Percentiles rank a stretch among this genome's conserved stretches.
These are phyloP conservation scores for Epicauta chinensis DNA, from an alignment of 1,140 invertebrate genomes.

Conservation along the genomic window DNA sequence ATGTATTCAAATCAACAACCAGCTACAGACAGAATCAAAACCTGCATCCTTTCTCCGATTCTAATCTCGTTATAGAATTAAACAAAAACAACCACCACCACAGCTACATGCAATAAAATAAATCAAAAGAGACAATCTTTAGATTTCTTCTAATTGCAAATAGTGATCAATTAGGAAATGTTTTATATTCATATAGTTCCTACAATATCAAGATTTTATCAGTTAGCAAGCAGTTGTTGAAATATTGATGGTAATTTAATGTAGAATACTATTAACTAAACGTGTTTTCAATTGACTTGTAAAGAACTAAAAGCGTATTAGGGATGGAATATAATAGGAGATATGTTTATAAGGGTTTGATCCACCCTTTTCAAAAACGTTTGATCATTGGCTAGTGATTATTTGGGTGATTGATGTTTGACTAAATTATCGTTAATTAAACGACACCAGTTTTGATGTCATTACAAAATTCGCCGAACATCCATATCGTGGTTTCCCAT, in stretches of 20 bases:
- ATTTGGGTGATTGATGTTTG: background rate
- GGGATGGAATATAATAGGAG: conserved; percentile 3
- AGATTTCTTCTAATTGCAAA: too few relatives aligned
- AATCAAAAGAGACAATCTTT: too few relatives aligned
- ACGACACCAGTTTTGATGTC: too few relatives aligned
- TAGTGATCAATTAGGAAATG: too few relatives aligned
- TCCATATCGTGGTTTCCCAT: too few relatives aligned
- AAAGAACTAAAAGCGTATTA: conserved; percentile 15
- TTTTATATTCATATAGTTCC: too few relatives aligned
- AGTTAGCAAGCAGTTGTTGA: too few relatives aligned
- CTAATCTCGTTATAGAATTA: conserved; percentile 10
- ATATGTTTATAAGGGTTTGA: conserved; percentile 13
- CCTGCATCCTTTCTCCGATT: conserved; percentile 48
- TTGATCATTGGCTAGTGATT: conserved; percentile 11
- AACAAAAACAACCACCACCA: too few relatives aligned
- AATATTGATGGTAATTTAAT: background rate
- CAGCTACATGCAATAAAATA: too few relatives aligned
- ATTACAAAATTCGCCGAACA: too few relatives aligned
- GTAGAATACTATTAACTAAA: conserved; percentile 23
- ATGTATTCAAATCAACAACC: conserved; percentile 34
- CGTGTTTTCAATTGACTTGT: conserved; percentile 22
- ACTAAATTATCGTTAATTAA: too few relatives aligned
- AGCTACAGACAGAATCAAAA: conserved; percentile 39
- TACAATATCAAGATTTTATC: too few relatives aligned
- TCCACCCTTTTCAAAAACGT: conserved; percentile 10